Conservation (phyloP, 2,797 vertebrate genomes). For the Crenichthys baileyi region DNA sequence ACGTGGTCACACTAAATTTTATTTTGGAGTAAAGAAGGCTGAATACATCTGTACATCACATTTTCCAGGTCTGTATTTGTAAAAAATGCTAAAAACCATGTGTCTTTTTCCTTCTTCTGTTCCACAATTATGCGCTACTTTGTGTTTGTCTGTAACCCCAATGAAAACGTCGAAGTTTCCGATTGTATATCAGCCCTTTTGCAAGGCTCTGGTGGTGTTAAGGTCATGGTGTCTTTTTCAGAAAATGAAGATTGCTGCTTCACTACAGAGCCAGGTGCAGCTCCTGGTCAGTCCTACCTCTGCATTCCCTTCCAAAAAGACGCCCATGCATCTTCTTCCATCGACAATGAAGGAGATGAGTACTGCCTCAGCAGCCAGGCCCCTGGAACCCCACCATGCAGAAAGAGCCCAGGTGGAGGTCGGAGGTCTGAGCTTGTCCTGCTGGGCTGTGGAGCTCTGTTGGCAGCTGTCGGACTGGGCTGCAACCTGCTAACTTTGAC, state of each 20-base stretch:
- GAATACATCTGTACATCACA: background rate
- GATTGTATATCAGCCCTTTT: background rate
- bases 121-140: background rate
- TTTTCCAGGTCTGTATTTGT: background rate
- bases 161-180: background rate
- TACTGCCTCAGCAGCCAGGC: constrained; percentile 81
- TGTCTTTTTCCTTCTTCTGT: background rate
- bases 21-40: background rate
- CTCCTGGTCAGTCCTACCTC: constrained; percentile 92
- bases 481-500: constrained; percentile 85
- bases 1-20: too few relatives aligned
- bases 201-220: constrained; percentile 13
- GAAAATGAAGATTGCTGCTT: constrained; percentile 91
- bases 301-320: constrained; percentile 94
- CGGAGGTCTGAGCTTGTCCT: constrained; percentile 90
- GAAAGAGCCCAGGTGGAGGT: constrained; percentile 83
- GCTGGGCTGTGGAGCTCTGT: constrained; percentile 90
- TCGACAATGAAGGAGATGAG: constrained; percentile 83
- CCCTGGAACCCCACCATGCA: constrained; percentile 87
- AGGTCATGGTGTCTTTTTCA: constrained; percentile 47
- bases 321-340: constrained; percentile 65
- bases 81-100: too few relatives aligned
- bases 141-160: background rate
- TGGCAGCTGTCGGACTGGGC: constrained; percentile 92
- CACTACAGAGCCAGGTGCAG: constrained; percentile 79